Base-by-base conservation (phyloP, 1,140 invertebrate genomes). In the Diorhabda elongata region DNA sequence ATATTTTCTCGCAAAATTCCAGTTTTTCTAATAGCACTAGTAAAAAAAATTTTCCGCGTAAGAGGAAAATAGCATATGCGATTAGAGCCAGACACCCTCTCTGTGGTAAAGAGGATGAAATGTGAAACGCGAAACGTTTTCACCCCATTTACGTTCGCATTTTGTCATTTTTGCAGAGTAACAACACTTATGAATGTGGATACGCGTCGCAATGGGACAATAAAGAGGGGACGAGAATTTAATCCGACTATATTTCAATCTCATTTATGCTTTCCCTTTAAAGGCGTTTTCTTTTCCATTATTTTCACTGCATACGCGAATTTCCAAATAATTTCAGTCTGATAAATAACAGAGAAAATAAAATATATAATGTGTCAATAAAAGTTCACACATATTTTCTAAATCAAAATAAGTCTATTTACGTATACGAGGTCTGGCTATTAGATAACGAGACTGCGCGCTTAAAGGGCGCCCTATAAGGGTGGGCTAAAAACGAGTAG, bases 81-180 rank as follows among this genome's bases (percentile, higher is more conserved):
- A 68, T 68, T 62, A 68, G 2, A 52, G 45, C 44, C 6, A 4
- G 60, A 41, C 66, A 61, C 66, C 61, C 65, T 59, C 43, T 66
- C 65, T 59, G 41, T 57, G 65, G 42, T 42, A 58, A 58, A 66
- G 57, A 61, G 66, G 59, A 62, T 68, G 66, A 68, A 67, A 66
- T 44, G 42, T 42, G 42, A 65, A 65, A 52, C n/a, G 42, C n/a
- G 42, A 58, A 62, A 61, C 44, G 41, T 69, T 69, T 69, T 62
- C 61, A 62, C 60, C 60, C 61, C 67, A 69, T 69, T 69, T 69
- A 61, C 58, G 52, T 61, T 66, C 64, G 62, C 58, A 26, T 68
- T 71, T 71, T 71, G 70, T 71, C 70, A 71, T 71, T 71, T 71
- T 71, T 68, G 67, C 58, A 61, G 70, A 68, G 61, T 69, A 69